Conservation (phyloP, 1,140 invertebrate genomes). For the Drosophila seguyi region DNA sequence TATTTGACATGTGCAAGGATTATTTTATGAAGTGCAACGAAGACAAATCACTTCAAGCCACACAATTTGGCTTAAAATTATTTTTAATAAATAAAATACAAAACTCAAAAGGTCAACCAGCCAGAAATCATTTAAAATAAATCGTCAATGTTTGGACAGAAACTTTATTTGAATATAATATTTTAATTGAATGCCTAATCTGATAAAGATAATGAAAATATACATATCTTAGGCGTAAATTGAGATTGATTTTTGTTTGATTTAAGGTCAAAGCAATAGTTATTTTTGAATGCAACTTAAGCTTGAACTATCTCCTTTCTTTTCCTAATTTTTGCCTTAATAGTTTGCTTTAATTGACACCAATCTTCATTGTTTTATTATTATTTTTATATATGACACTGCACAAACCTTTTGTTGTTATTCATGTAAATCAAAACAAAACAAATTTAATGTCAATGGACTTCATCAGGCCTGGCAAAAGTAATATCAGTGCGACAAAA, state of each 20-base stretch:
- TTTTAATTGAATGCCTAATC: neutral
- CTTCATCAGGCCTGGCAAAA: slow-evolving; percentile 34
- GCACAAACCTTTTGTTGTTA: slow-evolving; percentile 62
- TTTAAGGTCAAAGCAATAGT: neutral
- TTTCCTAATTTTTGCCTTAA: neutral
- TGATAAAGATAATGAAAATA: neutral
- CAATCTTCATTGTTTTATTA: neutral
- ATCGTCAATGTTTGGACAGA: neutral
- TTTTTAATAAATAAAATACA: neutral
- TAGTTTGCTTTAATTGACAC: fast-evolving
- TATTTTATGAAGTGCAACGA: neutral
- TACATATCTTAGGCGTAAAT: neutral
- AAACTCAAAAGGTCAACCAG: neutral
- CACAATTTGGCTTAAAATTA: neutral
- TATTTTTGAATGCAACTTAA: neutral
- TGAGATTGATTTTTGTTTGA: neutral
- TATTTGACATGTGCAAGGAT: neutral
- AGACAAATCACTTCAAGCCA: neutral
- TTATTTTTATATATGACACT: slow-evolving; percentile 12
- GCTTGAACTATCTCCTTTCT: neutral
- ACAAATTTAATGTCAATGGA: slow-evolving; percentile 62
- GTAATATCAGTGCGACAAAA: slow-evolving; percentile 58
- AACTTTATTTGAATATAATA: neutral
- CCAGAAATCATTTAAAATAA: neutral
- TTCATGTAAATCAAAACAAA: slow-evolving; percentile 24